Conservation (phyloP, 2,113 vertebrate genomes). For the Dasyprocta punctata region DNA sequence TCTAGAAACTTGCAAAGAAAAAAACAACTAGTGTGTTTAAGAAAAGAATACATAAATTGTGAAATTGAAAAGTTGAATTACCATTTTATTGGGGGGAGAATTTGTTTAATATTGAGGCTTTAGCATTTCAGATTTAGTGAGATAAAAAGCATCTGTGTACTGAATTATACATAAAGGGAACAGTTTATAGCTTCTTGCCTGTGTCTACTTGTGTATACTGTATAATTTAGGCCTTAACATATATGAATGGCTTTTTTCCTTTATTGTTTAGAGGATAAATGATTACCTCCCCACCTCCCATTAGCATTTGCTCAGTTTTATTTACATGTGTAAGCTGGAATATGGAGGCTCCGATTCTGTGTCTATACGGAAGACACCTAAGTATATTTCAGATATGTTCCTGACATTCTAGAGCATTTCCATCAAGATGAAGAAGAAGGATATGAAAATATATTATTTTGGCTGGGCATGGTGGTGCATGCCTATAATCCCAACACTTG, state of each 20-base stretch:
- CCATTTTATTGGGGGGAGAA: conserved; percentile 15
- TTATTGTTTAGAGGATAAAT: not conserved
- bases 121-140: conserved; percentile 50
- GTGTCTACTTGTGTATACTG: conserved; percentile 2
- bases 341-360: not conserved
- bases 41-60: conserved; percentile 35
- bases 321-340: conserved; percentile 2
- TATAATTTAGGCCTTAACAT: conserved; percentile 64
- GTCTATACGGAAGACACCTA: not conserved
- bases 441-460: not conserved
- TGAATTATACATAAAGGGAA: conserved; percentile 66
- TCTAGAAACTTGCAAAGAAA: conserved; percentile 8
- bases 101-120: conserved; percentile 65
- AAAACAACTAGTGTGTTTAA: not conserved
- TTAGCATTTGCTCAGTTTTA: conserved; percentile 66
- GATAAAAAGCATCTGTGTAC: conserved; percentile 55
- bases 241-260: conserved; percentile 38
- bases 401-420: not conserved
- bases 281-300: not conserved
- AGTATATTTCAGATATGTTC: not conserved
- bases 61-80: not conserved
- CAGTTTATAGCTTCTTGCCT: conserved; percentile 44
- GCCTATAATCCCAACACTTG: not conserved
- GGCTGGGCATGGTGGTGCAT: not conserved
- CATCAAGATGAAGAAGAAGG: conserved; percentile 7